Evolutionary conservation across 2,113 vertebrate species (phyloP), one percentile per base, ranked within the genome.

Genomic region (Xiphorhynchus elegans): DNA sequence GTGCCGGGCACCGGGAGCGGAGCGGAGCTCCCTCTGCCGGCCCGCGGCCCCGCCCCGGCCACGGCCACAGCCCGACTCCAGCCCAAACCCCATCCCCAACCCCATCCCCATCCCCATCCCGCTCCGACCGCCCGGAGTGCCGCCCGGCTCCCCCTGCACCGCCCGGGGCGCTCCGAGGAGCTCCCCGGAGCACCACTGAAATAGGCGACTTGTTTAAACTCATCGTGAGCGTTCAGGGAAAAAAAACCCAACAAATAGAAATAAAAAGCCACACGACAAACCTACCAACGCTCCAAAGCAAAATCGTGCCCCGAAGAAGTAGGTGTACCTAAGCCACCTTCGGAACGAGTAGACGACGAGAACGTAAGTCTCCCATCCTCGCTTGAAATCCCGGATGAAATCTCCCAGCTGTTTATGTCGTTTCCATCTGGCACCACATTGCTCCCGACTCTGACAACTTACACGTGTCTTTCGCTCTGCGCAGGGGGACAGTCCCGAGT

Each of bases 171-270:
- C 26, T 69, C 60, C 17, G 60, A 4, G 0, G 82, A 15, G 62
- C 40, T 33, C 24, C 58, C 37, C 66, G 25, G 25, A 42, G 55
- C 79, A 2, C 14, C 56, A n/a, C 20, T 60, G 40, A 3, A 39
- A 14, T 2, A 10, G 0, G 55, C 3, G 64, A 62, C 74, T 19
- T 37, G 29, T 10, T 70, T 9, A 3, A 55, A 80, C 24, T 6
- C 15, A 14, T 6, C 5, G 2, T 3, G 16, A 81, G 33, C 31
- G 6, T 17, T 68, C 11, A 6, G 8, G 1, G 8, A 9, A 31
- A 16, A 24, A 39, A 25, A 16, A 20, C 18, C 7, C 2, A n/a
- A 37, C 40, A 42, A 24, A 29, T 6, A 33, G 26, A 53, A 40
- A 26, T 5, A 11, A 25, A 31, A 40, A 60, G 21, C 26, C n/a